Evolutionary conservation across 1,140 invertebrate species (phyloP).

Genomic region (Bombus breviceps): DNA sequence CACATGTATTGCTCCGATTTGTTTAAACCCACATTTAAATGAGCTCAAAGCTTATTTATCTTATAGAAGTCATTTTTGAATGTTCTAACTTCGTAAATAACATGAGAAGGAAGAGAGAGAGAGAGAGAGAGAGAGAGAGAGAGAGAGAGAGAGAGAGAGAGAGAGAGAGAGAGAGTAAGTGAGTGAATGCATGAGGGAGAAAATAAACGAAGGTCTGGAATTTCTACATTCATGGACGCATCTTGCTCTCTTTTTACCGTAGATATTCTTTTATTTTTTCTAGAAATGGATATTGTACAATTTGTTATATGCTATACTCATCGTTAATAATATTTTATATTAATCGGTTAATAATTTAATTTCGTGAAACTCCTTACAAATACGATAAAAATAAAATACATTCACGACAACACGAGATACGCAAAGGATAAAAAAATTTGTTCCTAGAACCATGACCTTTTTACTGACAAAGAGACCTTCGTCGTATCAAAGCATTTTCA

Average conservation of each 20-base stretch:
- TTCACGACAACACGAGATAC: not conserved
- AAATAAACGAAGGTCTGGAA: constrained; percentile 15
- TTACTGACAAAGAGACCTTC: constrained; percentile 23
- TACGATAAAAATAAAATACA: not conserved
- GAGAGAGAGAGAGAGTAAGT: not conserved
- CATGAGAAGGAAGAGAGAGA: not conserved
- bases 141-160: not conserved
- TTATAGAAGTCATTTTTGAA: constrained; percentile 35
- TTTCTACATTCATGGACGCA: constrained; percentile 15
- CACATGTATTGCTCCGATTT: constrained; percentile 40
- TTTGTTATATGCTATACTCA: not conserved
- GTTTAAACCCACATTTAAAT: constrained; percentile 20
- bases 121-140: not conserved
- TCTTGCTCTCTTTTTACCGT: not conserved
- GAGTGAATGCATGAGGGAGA: not conserved
- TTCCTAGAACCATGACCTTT: constrained; percentile 11
- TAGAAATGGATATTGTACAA: not conserved
- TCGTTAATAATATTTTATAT: not conserved
- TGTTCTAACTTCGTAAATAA: constrained; percentile 18
- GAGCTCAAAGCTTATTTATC: constrained; percentile 33
- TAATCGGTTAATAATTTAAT: not conserved
- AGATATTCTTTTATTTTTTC: constrained; percentile 4
- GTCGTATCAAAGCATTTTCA: constrained; percentile 36
- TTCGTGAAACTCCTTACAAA: not conserved
- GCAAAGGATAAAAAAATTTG: constrained; percentile 6